phyloP scores from a whole-genome alignment of 1,140 invertebrate genomes.

The Liolophura sinensis region DNA sequence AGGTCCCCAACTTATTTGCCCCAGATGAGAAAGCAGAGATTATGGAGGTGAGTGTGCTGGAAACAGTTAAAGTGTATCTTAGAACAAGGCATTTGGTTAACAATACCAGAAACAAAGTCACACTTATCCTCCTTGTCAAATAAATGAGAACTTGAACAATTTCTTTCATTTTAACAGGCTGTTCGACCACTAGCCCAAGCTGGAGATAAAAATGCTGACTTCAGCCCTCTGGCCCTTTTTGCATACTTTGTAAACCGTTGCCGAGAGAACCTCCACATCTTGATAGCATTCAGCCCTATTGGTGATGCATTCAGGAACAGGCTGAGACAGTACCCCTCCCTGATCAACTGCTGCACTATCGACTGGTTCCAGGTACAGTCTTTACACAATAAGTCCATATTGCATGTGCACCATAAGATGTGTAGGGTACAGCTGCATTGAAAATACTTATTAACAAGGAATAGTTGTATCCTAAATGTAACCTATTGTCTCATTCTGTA shows the following conservation, averaged over 20 bases:
- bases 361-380: conserved; percentile 62
- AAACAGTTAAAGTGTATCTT: too few species aligned
- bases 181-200: conserved; percentile 51
- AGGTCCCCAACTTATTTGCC: conserved; percentile 60
- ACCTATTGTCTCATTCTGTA: neutral
- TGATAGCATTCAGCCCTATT: conserved; percentile 60
- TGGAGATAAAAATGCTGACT: conserved; percentile 53
- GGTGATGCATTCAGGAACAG: conserved; percentile 59
- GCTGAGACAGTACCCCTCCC: conserved; percentile 58
- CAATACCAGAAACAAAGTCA: neutral
- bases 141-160: neutral
- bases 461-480: too few species aligned
- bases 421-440: too few species aligned
- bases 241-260: conserved; percentile 58
- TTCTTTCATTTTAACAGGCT: conserved; percentile 37
- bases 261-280: conserved; percentile 57
- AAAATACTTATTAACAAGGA: too few species aligned
- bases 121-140: neutral
- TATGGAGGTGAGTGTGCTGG: conserved; percentile 50
- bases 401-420: neutral
- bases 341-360: conserved; percentile 61
- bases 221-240: conserved; percentile 57
- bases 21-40: conserved; percentile 60
- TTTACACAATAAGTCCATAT: neutral
- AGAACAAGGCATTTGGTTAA: neutral